phyloP scores from a whole-genome alignment of 92 coral and sea anemone genomes.

The Phenganax subtilis region DNA sequence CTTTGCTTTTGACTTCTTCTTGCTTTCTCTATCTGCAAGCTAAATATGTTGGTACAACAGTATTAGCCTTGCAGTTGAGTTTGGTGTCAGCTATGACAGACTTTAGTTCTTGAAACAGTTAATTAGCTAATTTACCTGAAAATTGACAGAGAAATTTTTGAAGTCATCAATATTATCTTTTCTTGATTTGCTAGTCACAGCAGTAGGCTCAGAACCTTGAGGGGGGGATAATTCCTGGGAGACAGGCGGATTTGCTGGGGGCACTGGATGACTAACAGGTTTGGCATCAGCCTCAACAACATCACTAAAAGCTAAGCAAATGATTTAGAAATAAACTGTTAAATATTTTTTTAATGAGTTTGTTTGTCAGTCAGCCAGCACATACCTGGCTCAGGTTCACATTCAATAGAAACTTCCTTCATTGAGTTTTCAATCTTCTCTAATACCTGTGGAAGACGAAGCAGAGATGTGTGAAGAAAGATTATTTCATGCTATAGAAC shows the following conservation, averaged over 20 bases:
- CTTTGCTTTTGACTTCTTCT: conserved; percentile 1
- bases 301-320: not conserved
- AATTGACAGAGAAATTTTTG: not conserved
- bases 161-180: not conserved
- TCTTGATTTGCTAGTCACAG: not conserved
- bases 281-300: not conserved
- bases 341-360: not conserved
- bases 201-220: not conserved
- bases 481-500: not conserved
- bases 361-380: not conserved
- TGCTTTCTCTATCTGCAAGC: not conserved
- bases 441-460: not conserved
- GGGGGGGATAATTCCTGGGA: not conserved
- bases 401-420: conserved; percentile 6
- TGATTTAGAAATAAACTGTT: not conserved
- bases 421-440: not conserved
- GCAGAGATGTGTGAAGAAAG: not conserved
- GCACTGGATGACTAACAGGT: not conserved
- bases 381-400: not conserved
- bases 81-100: not conserved
- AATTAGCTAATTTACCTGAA: not conserved
- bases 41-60: not conserved
- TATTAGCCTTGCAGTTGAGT: not conserved
- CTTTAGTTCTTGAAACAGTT: not conserved
- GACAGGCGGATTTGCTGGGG: not conserved